Base-by-base conservation (phyloP, 2,888 invertebrate species). In the Drosophila bunnanda region DNA sequence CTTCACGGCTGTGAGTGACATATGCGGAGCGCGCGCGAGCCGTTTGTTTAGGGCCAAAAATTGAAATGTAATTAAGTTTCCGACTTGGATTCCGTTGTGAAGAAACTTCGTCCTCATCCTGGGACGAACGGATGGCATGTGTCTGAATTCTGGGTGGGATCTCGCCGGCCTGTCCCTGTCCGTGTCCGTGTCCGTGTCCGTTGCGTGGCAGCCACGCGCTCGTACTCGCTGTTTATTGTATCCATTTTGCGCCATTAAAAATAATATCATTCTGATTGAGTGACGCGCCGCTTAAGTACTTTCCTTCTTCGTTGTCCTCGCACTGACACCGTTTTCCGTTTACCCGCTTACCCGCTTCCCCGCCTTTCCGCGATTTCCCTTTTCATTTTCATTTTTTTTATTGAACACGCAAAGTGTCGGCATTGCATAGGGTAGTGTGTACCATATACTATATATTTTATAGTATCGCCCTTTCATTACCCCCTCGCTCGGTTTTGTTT, bases 231-330 rank as follows among this genome's bases (percentile, higher is more conserved):
- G 75, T 76, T 85, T 81, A 81, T 78, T 72, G 70, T 74, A 72
- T 77, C 71, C 76, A 65, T 85, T 84, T 82, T 68, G 58, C 76
- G 71, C 89, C 89, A 87, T 89, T 89, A 88, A 85, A 87, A 89
- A 82, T 87, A 87, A 89, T 87, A 88, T 88, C 85, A 78, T 82
- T 88, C 75, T 89, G 89, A 89, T 87, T 87, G 87, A 89, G 82
- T 84, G 85, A 82, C 85, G 85, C 88, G 85, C 78, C 87, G 86
- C 72, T 86, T 89, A 83, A 88, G 88, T 86, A 88, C 85, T 88
- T 81, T 86, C 82, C 67, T 76, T 76, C 61, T 77, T 70, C 71
- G 67, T 80, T 79, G 75, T 80, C 75, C 82, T 80, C 80, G 84
- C 79, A 76, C 86, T 84, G 88, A 85, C 88, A 85, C 88, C 77